phyloP scores from a whole-genome alignment of 2,888 invertebrate species.

The Meiosimyza platycephala region DNA sequence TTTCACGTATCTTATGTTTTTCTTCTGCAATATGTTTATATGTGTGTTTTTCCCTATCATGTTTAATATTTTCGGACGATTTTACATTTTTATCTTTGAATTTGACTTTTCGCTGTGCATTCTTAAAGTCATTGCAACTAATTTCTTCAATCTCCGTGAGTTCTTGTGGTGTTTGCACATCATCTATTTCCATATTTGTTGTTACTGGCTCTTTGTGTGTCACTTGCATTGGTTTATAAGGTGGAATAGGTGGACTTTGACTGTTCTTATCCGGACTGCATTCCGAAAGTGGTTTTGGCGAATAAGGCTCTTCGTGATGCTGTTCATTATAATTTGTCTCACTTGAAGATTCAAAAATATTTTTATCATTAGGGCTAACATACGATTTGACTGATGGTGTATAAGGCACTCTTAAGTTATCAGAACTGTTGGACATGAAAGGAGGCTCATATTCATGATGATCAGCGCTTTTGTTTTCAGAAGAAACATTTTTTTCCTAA shows the following conservation, averaged over 20 bases:
- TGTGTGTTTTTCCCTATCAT: background rate
- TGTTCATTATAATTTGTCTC: conserved; percentile 13
- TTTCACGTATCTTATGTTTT: background rate
- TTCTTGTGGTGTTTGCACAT: background rate
- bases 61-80: background rate
- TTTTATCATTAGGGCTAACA: background rate
- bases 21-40: background rate
- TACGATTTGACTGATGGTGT: conserved; percentile 32
- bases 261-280: background rate
- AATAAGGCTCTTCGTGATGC: conserved; percentile 38
- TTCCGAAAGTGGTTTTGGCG: conserved; percentile 30
- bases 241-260: conserved; percentile 24
- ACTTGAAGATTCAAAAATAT: conserved; percentile 15
- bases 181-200: background rate
- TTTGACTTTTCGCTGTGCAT: background rate
- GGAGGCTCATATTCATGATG: conserved; percentile 19
- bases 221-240: conserved; percentile 34
- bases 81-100: background rate
- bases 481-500: background rate
- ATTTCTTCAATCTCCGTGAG: too few species aligned
- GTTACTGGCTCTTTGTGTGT: background rate
- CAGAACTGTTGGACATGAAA: background rate
- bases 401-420: conserved; percentile 37
- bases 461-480: background rate
- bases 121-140: too few species aligned